Evolutionary conservation across 2,888 invertebrate genomes (phyloP), one percentile per base, ranked within the genome.

Genomic region (Dascillus cervinus): DNA sequence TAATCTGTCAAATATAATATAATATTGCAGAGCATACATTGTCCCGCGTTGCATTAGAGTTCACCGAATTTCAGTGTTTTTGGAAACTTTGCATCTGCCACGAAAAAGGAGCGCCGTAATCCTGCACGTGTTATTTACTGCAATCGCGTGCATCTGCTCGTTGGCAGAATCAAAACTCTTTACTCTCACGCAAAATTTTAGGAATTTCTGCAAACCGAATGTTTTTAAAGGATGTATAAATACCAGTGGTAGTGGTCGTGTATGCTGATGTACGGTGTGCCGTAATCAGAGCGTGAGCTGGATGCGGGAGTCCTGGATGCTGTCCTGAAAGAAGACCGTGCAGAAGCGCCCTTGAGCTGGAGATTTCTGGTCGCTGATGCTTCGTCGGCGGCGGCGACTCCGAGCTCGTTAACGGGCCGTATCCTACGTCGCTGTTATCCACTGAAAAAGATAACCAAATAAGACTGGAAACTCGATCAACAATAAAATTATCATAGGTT

Each of bases 241-340:
- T 62, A 79, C 79, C 81, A 62, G 72, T 72, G 42, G 71, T 71
- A 44, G 64, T 69, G 38, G 71, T 69, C 39, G 77, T 77, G 54
- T 80, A 81, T 43, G 78, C 77, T 49, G 72, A 75, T 57, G 73
- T 76, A 64, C 76, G 75, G 49, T 73, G 73, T 51, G 60, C 67
- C 42, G 58, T 65, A 56, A 58, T 53, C 29, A 59, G 53, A 30
- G 58, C 54, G 30, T 58, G 58, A 27, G 53, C 53, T 32, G 52
- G 54, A 23, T 48, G 49, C 36, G 47, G 38, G 66, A 69, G 41
- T 66, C 69, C 41, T 34, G 53, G 64, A 50, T 71, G 72, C 49
- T 70, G 70, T 6, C 43, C 72, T 37, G 77, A 77, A 32, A 80
- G 71, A 37, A 79, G 73, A 3, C 75, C 75, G 50, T 78, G 78